Evolutionary conservation across 2,888 invertebrate genomes (phyloP), one percentile per base, ranked within the genome.

Genomic region (Oxystoma pomonae): DNA sequence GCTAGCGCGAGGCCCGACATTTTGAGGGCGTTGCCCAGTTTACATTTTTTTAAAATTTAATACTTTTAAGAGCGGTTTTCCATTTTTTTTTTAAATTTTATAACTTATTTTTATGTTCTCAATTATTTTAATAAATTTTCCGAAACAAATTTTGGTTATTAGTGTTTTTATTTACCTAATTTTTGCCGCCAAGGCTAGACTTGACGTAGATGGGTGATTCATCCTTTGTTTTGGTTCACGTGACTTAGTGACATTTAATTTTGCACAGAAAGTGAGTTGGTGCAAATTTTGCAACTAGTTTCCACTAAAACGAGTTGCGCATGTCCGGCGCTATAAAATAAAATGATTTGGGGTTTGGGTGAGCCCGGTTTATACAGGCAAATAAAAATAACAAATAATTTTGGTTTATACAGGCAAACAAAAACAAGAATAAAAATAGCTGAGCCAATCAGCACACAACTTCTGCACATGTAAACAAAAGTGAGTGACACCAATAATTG

Each of bases 11-110:
- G 69, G 12, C 12, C 3, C 12, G 80, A 78, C 79, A 80, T 80
- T 78, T 80, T 79, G 78, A 79, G 78, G 80, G 80, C 79, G 80
- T 80, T 80, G 78, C 76, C 35, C 35, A 35, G 3, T 35, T 12
- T 7, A 35, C n/a, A n/a, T 35, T 3, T 35, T 35, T 35, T 35
- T 35, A 3, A 35, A 35, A 35, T 35, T 35, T 12, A 3, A 12
- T 35, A 3, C 12, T 7, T 35, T 35, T 35, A 21, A 53, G 53
- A 18, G 18, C 20, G 16, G 52, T 57, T 65, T 66, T 66, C 55
- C 20, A 57, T n/a, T 58, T 57, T 50, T 57, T 60, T 22, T 60
- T 22, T 50, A 58, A 22, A 53, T 57, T 62, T 62, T 59, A 62
- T 64, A 19, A 61, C 18, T 58, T 58, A 57, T 62, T 56, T 59